Conservation (phyloP, 2,888 invertebrate species). For the Noctua pronuba region DNA sequence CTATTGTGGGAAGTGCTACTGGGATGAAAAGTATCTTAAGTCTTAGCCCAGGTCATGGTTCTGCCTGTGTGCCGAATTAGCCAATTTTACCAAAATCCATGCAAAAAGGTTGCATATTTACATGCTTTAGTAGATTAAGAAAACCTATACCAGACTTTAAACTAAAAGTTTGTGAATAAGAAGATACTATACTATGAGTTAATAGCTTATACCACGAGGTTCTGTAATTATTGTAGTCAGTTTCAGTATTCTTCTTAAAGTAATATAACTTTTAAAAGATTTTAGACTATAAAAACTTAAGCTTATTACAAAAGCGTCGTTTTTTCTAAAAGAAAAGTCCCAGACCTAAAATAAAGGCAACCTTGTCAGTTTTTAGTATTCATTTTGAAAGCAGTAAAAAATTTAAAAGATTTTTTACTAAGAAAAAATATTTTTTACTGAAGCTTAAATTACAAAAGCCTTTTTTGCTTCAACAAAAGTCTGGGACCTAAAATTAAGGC, state of each 20-base stretch:
- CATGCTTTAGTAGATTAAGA: too few relatives aligned
- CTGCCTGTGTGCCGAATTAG: too few relatives aligned
- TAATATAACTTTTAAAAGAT: background rate
- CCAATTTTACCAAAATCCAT: too few relatives aligned
- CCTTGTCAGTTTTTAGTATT: slow-evolving; percentile 1
- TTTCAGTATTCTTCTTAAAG: background rate
- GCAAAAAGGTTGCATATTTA: too few relatives aligned
- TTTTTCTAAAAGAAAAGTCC: background rate
- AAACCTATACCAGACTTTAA: too few relatives aligned
- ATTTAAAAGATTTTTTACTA: background rate
- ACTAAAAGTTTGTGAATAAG: background rate
- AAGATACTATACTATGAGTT: background rate
- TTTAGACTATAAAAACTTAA: background rate
- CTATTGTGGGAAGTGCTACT: too few relatives aligned
- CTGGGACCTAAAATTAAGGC: background rate
- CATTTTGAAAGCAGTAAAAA: slow-evolving; percentile 6
- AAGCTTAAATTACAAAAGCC: background rate
- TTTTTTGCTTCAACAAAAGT: background rate
- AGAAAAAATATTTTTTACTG: background rate
- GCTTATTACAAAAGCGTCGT: background rate
- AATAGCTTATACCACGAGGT: background rate
- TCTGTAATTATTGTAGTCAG: background rate
- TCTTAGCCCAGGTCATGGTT: too few relatives aligned
- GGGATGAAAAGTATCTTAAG: too few relatives aligned
- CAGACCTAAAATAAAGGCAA: background rate